Conservation (phyloP, 2,888 invertebrate species). For the Dynastes grantii region DNA sequence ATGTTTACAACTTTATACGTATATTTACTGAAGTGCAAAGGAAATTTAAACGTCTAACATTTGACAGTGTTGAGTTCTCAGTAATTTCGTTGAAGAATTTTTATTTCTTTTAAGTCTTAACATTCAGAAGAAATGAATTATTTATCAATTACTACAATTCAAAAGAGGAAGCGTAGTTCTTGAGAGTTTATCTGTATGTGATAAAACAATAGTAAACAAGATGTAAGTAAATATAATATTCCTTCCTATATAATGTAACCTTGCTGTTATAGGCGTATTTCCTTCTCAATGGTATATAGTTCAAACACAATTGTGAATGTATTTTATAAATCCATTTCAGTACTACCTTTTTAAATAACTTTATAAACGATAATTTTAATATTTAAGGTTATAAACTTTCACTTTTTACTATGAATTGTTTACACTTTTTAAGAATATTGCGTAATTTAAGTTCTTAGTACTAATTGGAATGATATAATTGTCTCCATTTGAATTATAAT, state of each 20-base stretch:
- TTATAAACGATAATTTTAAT: not conserved
- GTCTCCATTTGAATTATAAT: not conserved
- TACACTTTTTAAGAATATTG: constrained; percentile 42
- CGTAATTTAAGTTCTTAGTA: constrained; percentile 43
- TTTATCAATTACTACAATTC: constrained; percentile 6
- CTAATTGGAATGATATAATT: constrained; percentile 16
- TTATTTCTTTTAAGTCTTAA: not conserved
- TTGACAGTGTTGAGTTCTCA: constrained; percentile 8
- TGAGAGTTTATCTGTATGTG: constrained; percentile 16
- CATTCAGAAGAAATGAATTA: not conserved
- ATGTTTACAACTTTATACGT: too few relatives aligned
- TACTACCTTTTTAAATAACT: not conserved
- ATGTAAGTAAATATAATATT: constrained; percentile 30
- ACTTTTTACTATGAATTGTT: constrained; percentile 49
- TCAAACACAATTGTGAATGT: not conserved
- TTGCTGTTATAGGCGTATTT: constrained; percentile 53
- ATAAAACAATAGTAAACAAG: constrained; percentile 15
- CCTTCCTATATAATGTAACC: constrained; percentile 41
- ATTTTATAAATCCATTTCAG: constrained; percentile 26
- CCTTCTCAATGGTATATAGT: constrained; percentile 40
- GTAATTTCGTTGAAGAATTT: not conserved
- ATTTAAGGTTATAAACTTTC: constrained; percentile 49
- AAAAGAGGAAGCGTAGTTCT: constrained; percentile 14
- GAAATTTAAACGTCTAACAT: constrained; percentile 5
- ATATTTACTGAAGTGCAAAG: not conserved